Evolutionary conservation across 2,888 invertebrate genomes (phyloP), one percentile per base, ranked within the genome.

Genomic region (Pterobdella sp.): DNA sequence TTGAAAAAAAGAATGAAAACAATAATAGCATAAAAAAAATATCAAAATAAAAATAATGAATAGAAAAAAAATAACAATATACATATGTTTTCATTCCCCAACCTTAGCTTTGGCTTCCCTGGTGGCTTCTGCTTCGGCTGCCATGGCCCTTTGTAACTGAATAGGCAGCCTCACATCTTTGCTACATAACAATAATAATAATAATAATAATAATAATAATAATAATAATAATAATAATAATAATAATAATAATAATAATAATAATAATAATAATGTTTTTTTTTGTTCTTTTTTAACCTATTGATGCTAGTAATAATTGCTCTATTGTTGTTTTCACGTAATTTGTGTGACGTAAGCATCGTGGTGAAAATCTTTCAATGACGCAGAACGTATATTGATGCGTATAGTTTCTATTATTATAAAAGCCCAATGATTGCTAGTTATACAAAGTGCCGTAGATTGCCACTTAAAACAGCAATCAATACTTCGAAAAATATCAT

Each of bases 101-200:
- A 79, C 79, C 78, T 80, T 80, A 60, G 80, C 80, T 64, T 76
- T 75, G 26, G 80, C 80, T 73, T 80, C 80, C 69, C 80, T 73
- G 29, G 78, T 74, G 10, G 80, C 80, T 73, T 80, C 80, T n/a
- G 80, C 80, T 75, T 80, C 80, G 26, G 79, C 78, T 10, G 80
- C 80, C 80, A 80, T 80, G 4, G 80, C 80, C 32, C 80, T 68
- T 74, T 80, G 80, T 71, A 80, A 71, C 73, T 79, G 77, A 34
- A 77, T 75, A 1, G 80, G 80, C 65, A 80, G 72, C 29, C 80
- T 14, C n/a, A 67, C 42, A 29, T 37, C 67, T 37, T 67, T 35
- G 67, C 26, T 56, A n/a, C n/a, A n/a, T n/a, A 42, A 42, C 18
- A 42, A 42, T 42, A 42, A 42, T 42, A 42, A 42, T 42, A 42